Evolutionary conservation across 2,797 vertebrate species (phyloP), one percentile per base, ranked within the genome.

Genomic region (Dipus sagitta): DNA sequence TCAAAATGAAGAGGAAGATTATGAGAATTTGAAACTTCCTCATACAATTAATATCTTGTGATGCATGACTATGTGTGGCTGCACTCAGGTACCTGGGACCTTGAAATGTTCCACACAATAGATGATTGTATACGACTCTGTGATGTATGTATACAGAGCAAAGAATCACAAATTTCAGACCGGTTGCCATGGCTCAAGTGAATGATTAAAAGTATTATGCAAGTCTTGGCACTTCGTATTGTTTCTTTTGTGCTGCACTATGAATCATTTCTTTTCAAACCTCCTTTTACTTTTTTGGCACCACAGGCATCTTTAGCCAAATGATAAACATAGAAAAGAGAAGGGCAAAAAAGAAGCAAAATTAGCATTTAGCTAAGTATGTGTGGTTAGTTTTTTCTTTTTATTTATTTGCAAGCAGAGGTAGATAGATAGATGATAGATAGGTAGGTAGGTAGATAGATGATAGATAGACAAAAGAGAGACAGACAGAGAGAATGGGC

Each of bases 231-330:
- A 77, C 24, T 87, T 74, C 14, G 9, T 52, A 20, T 5, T 12
- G 2, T 76, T 75, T 64, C 30, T 54, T 76, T 90, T 82, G 42
- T 82, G 42, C 80, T 70, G 17, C 24, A 54, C 65, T 52, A 86
- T 71, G 38, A 88, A 26, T 30, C 23, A 42, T 68, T 88, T 77
- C 88, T 72, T 94, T 96, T 93, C 34, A 79, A 92, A 47, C 76
- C 32, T 74, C 68, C n/a, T 78, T 64, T 87, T 86, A 54, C 17
- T 85, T 77, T 47, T 92, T 94, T 92, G 79, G 24, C 64, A 71
- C 47, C 67, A 67, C 91, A 78, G 15, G 0, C 8, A 58, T 65
- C 20, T 47, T 76, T 54, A 81, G 20, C 18, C 71, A 74, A 91
- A 89, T 3, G 13, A 71, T 86, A 82, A 88, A 79, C 30, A 20